These are phyloP conservation scores for Agapornis canus DNA, from an alignment of 2,797 vertebrate genomes.

Conservation along the genomic window DNA sequence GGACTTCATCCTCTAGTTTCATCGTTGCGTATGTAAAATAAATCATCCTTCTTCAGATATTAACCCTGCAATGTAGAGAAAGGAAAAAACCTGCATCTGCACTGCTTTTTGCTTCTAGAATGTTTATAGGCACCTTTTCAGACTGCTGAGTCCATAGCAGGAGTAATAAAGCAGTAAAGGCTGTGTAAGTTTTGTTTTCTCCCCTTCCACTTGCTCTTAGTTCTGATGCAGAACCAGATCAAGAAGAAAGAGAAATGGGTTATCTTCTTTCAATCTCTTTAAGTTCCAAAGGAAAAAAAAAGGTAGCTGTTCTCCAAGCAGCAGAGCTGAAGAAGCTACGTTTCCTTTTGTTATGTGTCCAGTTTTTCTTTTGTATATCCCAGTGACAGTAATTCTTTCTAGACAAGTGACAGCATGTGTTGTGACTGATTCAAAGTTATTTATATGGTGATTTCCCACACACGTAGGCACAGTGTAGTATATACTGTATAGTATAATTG, in stretches of 20 bases:
- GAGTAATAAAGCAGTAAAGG: neutral
- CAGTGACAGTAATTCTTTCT: neutral
- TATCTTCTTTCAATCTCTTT: neutral
- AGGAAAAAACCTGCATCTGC: neutral
- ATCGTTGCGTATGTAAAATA: neutral
- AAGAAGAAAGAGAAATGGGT: neutral
- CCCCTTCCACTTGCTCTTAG: neutral
- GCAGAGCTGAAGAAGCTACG: neutral
- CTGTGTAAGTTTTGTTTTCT: neutral
- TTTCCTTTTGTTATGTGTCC: neutral
- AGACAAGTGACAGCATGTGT: neutral
- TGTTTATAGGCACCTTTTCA: neutral
- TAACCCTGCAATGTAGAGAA: neutral
- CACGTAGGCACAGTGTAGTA: fast-evolving
- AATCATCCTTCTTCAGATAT: neutral
- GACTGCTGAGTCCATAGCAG: neutral
- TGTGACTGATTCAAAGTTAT: neutral
- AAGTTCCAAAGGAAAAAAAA: neutral
- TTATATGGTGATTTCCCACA: neutral
- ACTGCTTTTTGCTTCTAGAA: neutral
- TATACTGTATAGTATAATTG: neutral
- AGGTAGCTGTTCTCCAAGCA: neutral
- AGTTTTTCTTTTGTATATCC: neutral
- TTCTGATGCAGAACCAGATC: neutral
- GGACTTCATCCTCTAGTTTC: neutral